phyloP scores from a whole-genome alignment of 2,888 invertebrate genomes.

The Blera fallax region DNA sequence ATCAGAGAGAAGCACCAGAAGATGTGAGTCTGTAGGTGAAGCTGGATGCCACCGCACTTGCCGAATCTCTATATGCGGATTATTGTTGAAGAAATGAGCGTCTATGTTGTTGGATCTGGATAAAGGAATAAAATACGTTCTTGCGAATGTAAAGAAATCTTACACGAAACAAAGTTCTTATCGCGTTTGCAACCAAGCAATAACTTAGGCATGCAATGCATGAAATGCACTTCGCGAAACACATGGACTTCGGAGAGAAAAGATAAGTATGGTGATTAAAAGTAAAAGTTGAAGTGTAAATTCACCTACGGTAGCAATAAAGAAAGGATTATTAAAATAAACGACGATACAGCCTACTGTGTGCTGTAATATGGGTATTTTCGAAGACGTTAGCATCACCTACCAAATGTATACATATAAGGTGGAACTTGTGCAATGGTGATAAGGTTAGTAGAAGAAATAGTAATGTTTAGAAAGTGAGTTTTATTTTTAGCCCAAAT shows the following conservation, averaged over 20 bases:
- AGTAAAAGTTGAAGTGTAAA: background rate
- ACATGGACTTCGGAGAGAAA: background rate
- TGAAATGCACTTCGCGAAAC: background rate
- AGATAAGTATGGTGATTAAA: conserved; percentile 15
- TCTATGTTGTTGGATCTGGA: conserved; percentile 86
- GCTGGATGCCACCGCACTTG: conserved; percentile 94
- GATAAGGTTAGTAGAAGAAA: background rate
- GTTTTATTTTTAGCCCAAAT: background rate
- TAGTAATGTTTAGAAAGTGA: background rate
- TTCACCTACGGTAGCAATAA: background rate
- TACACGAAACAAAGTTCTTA: conserved; percentile 20
- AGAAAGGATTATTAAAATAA: conserved; percentile 10
- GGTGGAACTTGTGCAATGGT: background rate
- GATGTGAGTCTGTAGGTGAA: conserved; percentile 88
- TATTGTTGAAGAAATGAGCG: conserved; percentile 87
- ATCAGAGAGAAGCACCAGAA: conserved; percentile 91
- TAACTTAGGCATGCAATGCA: conserved; percentile 5
- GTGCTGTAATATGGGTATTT: background rate
- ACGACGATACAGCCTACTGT: background rate
- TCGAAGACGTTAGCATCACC: background rate
- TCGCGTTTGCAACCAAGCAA: background rate
- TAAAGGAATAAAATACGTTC: conserved; percentile 9
- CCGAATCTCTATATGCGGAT: conserved; percentile 86
- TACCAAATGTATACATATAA: background rate
- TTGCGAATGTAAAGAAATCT: background rate